Evolutionary conservation across 1,140 invertebrate genomes (phyloP), one percentile per base, ranked within the genome.

Genomic region (Galleria mellonella): DNA sequence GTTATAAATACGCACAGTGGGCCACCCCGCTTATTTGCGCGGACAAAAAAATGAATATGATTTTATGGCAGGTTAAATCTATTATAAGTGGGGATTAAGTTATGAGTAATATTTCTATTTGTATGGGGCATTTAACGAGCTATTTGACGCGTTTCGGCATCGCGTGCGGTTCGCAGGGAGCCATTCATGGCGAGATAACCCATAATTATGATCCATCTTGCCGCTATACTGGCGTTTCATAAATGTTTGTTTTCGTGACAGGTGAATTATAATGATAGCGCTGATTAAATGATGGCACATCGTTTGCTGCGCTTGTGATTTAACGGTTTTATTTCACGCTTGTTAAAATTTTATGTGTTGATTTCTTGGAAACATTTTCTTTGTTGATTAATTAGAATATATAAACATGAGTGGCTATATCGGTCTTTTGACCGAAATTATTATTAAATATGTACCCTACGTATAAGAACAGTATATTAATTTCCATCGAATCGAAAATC

Each of bases 21-120:
- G 47, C 49, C 38, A 67, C 71, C 78, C 77, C 70, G 64, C 54
- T 60, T 57, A 46, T 72, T 79, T 72, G 72, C 65, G 42, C 52
- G 44, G 38, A 37, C 59, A 68, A 67, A 76, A 79, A 79, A 75
- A 64, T 51, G 72, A 70, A 76, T 77, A 76, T 76, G 72, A 83
- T 83, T 85, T 83, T 72, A 83, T 82, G 78, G 67, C 73, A 84
- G 72, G 81, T 84, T 83, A 77, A 81, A 82, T 76, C 72, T 70
- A 83, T 84, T 81, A 83, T 82, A 57, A 68, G 62, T 58, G 67
- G 77, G 81, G 81, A 84, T 84, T 81, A 83, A 69, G 77, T 77
- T 79, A 78, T 84, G 75, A 74, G 62, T 77, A 73, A 77, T 81
- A 82, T 79, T 79, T 79, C 67, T 79, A 75, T 81, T 75, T 72